Evolutionary conservation across 2,888 invertebrate genomes (phyloP).

Genomic region (Hirtodrosophila alboralis): DNA sequence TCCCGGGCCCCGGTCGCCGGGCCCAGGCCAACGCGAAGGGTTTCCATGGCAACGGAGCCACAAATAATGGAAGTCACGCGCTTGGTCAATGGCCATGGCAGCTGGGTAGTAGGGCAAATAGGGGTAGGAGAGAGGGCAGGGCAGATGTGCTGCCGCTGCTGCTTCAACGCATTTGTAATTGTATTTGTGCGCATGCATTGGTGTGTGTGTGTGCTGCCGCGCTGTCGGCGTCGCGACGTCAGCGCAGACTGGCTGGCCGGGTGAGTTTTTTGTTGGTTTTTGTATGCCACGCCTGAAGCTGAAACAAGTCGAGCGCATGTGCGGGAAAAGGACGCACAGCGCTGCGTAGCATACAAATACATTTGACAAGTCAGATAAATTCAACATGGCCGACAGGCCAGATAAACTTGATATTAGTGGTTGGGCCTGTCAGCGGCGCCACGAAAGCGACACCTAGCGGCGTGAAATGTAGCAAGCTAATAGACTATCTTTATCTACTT

Average conservation of each 20-base stretch:
- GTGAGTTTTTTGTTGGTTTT: too few species aligned
- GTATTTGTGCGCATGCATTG: constrained; percentile 56
- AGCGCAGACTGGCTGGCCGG: constrained; percentile 46
- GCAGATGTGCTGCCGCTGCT: constrained; percentile 13
- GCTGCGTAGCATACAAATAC: constrained; percentile 51
- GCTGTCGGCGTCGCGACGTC: constrained; percentile 33
- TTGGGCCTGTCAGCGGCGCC: constrained; percentile 13
- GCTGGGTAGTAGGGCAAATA: not conserved
- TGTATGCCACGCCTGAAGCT: constrained; percentile 72
- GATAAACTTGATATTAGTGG: constrained; percentile 54
- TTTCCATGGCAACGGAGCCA: constrained; percentile 54
- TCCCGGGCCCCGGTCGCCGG: constrained; percentile 1
- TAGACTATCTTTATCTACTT: constrained; percentile 50
- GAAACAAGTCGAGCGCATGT: constrained; percentile 60
- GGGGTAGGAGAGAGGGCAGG: not conserved
- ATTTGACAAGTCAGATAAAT: constrained; percentile 71
- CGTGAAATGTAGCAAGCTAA: constrained; percentile 19
- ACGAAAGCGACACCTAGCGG: constrained; percentile 72
- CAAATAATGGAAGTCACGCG: constrained; percentile 72
- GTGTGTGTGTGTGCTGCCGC: constrained; percentile 61
- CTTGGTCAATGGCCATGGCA: constrained; percentile 39
- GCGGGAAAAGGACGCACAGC: constrained; percentile 63
- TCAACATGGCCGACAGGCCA: constrained; percentile 77
- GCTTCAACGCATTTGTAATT: constrained; percentile 18
- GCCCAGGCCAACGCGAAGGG: constrained; percentile 28